Evolutionary conservation across 2,113 vertebrate species (phyloP).

Genomic region (Prunella fulvescens): DNA sequence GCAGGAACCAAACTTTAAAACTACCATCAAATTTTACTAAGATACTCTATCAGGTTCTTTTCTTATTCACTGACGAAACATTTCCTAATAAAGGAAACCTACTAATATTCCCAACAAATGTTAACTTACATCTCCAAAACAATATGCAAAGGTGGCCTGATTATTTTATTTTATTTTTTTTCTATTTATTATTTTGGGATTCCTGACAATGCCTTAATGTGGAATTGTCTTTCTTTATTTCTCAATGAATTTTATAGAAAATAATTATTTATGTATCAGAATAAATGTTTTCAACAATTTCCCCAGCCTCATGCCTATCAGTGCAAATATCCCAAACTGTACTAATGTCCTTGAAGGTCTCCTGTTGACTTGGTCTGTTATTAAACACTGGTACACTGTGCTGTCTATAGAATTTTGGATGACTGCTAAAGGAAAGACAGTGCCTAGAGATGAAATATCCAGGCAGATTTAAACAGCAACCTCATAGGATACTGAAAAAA

Average conservation of each 20-base stretch:
- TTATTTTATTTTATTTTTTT: neutral
- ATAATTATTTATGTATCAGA: neutral
- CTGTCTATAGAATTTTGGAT: neutral
- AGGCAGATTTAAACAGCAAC: neutral
- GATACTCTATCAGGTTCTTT: conserved; percentile 8
- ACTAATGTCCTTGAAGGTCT: neutral
- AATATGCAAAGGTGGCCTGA: neutral
- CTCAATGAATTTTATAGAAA: neutral
- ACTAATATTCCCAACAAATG: neutral
- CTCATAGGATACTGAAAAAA: neutral
- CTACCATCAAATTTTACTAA: conserved; percentile 2
- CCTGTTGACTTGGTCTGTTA: neutral
- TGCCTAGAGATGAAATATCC: neutral
- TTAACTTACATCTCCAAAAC: neutral
- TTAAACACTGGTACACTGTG: neutral
- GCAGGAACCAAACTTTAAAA: conserved; percentile 61
- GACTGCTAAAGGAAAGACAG: neutral
- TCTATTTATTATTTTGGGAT: neutral
- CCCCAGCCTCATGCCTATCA: neutral
- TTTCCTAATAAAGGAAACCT: neutral
- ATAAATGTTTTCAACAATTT: neutral
- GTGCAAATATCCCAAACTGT: neutral
- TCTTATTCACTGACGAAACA: conserved; percentile 2
- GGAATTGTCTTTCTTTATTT: neutral
- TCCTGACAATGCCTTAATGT: neutral